Conservation (phyloP, 2,888 invertebrate species). For the Orthosia incerta region DNA sequence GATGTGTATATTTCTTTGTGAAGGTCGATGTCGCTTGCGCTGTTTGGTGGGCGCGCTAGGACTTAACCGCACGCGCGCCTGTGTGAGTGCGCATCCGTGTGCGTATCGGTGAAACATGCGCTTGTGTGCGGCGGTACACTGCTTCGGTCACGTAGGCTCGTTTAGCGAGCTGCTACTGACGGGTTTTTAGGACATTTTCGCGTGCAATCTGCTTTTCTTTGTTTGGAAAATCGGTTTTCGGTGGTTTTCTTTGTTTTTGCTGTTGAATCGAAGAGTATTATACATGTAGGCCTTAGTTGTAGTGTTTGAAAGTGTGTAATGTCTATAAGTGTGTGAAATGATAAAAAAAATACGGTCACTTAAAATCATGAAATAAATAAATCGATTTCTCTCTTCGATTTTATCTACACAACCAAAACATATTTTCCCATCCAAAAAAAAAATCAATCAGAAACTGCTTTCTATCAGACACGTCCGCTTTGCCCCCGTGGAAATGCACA, state of each 20-base stretch:
- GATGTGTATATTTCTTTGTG: constrained; percentile 87
- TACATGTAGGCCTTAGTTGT: not conserved
- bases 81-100: constrained; percentile 75
- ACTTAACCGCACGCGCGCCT: constrained; percentile 80
- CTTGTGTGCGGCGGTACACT: constrained; percentile 83
- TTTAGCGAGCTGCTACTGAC: constrained; percentile 73
- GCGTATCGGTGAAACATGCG: constrained; percentile 71
- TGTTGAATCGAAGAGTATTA: not conserved
- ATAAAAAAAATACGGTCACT: not conserved
- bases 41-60: constrained; percentile 65
- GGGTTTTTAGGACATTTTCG: constrained; percentile 80
- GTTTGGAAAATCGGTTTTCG: constrained; percentile 64
- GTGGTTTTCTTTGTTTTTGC: constrained; percentile 24
- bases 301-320: not conserved
- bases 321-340: not conserved
- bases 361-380: constrained; percentile 2
- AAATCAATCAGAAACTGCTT: constrained; percentile 5
- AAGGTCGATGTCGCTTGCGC: constrained; percentile 83
- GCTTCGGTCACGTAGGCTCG: constrained; percentile 89
- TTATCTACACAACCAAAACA: not conserved
- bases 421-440: constrained; percentile 1
- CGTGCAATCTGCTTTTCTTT: constrained; percentile 73
- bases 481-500: constrained; percentile 78
- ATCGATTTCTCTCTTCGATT: rapidly evolving
- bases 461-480: constrained; percentile 75